Evolutionary conservation across 2,888 invertebrate species (phyloP).

Genomic region (Caenorhabditis wallacei): DNA sequence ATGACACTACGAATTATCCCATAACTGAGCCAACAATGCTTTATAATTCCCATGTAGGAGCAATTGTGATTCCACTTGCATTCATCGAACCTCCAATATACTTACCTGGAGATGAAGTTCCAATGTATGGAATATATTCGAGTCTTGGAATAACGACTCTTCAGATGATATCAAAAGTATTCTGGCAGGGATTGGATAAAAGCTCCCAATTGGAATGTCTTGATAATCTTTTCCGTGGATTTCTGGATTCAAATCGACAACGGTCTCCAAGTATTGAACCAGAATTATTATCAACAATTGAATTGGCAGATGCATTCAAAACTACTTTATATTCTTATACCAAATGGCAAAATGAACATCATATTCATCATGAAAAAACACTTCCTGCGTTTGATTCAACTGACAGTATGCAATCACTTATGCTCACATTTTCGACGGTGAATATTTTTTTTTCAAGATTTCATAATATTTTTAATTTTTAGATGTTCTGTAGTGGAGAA

Average conservation of each 20-base stretch:
- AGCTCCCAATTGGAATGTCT: constrained; percentile 66
- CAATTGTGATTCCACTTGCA: constrained; percentile 65
- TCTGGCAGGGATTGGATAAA: constrained; percentile 68
- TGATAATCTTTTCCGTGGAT: constrained; percentile 65
- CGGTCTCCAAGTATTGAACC: constrained; percentile 57
- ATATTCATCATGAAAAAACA: constrained; percentile 59
- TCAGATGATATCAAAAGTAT: constrained; percentile 71
- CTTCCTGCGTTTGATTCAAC: constrained; percentile 68
- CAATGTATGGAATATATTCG: constrained; percentile 68
- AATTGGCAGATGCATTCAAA: constrained; percentile 68
- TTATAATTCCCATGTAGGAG: constrained; percentile 61
- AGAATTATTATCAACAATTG: constrained; percentile 61
- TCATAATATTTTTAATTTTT: constrained; percentile 5
- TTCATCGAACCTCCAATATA: constrained; percentile 70
- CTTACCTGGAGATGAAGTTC: constrained; percentile 65
- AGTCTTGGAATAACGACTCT: constrained; percentile 68
- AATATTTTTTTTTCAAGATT: background rate
- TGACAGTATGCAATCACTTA: constrained; percentile 61
- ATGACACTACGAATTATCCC: constrained; percentile 67
- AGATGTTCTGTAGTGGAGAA: constrained; percentile 71
- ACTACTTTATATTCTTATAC: constrained; percentile 65
- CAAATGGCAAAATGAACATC: constrained; percentile 70
- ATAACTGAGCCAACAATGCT: constrained; percentile 64
- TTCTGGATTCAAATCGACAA: constrained; percentile 59
- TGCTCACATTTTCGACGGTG: constrained; percentile 67